Base-by-base conservation (phyloP, 2,888 invertebrate genomes). In the Aporophyla nigra region DNA sequence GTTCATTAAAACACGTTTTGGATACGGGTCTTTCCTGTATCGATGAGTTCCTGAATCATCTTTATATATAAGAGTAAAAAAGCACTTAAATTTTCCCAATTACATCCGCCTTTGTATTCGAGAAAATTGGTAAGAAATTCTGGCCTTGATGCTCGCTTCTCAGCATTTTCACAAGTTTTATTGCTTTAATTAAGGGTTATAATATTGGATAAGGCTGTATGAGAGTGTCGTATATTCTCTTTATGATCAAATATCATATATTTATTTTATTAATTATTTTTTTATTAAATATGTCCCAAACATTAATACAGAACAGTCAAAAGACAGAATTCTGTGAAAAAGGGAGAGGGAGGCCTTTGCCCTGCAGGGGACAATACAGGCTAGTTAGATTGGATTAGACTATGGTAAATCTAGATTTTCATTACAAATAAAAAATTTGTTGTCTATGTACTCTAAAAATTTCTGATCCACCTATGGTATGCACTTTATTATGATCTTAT, bases 31-130 rank as follows among this genome's bases (percentile, higher is more conserved):
- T 65, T 78, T 77, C 62, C 56, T 70, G 43, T 16, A 24, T 51
- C 21, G 5, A 53, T 21, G 27, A 78, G 70, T 78, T 78, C 46
- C 33, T 78, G 58, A 49, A 66, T 68, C 24, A 40, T 61, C 46
- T 58, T 54, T 4, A 27, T 4, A 4, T 74, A 46, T 7, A 16
- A 49, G 10, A 72, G 1, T 19, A 24, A 54, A 74, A 54, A 49
- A 16, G 19, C 21, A 21, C 21, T 40, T 54, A 0, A 49, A 40
- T 49, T 33, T 49, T n/a, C 12, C 16, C 10, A 3, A 54, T 12
- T 16, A 49, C 54, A 74, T 24, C 33, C 46, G 46, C 43, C 19
- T 62, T 19, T 21, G 21, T 21, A n/a, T 62, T 54, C 5, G 21
- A 62, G 9, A 49, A 54, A 54, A 40, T 54, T 4, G 10, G 16